A percentile compares a stretch with the other conserved stretches of the same genome.
These are phyloP conservation scores for Eueremaeus valkanovi DNA, from an alignment of 2,888 invertebrate species.

Conservation along the genomic window DNA sequence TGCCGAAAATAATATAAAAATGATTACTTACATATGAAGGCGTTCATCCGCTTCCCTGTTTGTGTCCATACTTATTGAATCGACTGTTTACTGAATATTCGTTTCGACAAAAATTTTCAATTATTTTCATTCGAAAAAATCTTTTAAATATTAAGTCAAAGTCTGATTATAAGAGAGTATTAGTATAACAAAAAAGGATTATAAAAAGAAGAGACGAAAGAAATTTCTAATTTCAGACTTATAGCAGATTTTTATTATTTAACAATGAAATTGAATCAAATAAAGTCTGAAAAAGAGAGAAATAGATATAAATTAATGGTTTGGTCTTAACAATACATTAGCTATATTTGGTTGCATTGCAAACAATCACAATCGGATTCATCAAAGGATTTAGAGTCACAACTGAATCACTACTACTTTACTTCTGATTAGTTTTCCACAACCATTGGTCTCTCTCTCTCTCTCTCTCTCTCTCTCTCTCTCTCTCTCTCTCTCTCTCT, in stretches of 20 bases:
- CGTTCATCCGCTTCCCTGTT: no score
- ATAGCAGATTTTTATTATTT: background rate
- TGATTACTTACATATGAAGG: no score
- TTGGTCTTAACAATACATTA: background rate
- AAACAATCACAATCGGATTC: slow-evolving; percentile 36
- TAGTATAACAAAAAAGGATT: no score
- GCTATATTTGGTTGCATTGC: slow-evolving; percentile 7
- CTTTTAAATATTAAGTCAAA: background rate
- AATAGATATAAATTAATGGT: slow-evolving; percentile 13
- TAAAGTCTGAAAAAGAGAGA: background rate
- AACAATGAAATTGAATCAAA: background rate
- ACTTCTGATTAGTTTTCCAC: slow-evolving; percentile 31
- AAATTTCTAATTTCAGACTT: background rate
- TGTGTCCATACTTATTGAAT: no score
- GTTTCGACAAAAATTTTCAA: background rate
- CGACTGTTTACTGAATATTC: no score
- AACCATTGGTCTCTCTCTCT: background rate
- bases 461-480: background rate
- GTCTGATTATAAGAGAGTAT: background rate
- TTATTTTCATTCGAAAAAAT: background rate
- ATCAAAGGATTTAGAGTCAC: slow-evolving; percentile 30
- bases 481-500: background rate
- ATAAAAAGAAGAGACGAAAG: no score
- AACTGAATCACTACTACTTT: slow-evolving; percentile 23
- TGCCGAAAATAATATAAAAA: no score